Conservation (phyloP, 37 sponge, comb jelly and placozoan species). For the Chondrosia reniformis region DNA sequence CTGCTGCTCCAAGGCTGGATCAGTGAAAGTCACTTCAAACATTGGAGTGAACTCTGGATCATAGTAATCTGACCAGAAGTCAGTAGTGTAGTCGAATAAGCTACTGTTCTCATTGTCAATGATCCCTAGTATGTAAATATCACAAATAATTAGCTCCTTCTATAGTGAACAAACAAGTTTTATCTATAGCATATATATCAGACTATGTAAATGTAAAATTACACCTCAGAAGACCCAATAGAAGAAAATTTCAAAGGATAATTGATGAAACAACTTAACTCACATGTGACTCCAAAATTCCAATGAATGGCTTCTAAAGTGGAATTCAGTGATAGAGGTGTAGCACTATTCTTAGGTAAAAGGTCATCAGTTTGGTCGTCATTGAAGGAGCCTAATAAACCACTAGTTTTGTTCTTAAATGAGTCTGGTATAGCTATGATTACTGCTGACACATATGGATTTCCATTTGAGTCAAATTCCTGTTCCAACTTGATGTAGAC, state of each 20-base stretch:
- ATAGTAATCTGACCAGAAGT: neutral
- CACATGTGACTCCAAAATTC: conserved; percentile 24
- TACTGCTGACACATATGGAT: neutral
- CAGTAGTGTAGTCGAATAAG: conserved; percentile 5
- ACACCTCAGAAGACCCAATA: neutral
- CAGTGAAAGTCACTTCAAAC: neutral
- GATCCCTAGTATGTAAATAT: conserved; percentile 27
- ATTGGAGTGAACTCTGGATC: conserved; percentile 17
- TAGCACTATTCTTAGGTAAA: neutral
- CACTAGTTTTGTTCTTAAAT: neutral
- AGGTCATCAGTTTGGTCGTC: neutral
- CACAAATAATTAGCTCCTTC: neutral
- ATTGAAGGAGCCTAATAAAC: conserved; percentile 16
- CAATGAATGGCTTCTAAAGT: neutral
- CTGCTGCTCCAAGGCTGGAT: neutral
- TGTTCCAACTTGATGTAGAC: neutral
- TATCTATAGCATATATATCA: neutral
- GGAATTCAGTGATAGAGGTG: conserved; percentile 13
- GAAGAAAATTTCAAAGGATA: neutral
- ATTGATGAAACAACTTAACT: neutral
- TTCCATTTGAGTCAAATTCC: neutral
- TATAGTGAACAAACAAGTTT: too few species aligned
- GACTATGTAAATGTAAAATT: neutral
- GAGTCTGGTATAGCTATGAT: neutral
- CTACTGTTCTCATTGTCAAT: neutral